These are phyloP conservation scores for Budorcas taxicolor DNA, from an alignment of 2,113 vertebrate species.

Conservation along the genomic window DNA sequence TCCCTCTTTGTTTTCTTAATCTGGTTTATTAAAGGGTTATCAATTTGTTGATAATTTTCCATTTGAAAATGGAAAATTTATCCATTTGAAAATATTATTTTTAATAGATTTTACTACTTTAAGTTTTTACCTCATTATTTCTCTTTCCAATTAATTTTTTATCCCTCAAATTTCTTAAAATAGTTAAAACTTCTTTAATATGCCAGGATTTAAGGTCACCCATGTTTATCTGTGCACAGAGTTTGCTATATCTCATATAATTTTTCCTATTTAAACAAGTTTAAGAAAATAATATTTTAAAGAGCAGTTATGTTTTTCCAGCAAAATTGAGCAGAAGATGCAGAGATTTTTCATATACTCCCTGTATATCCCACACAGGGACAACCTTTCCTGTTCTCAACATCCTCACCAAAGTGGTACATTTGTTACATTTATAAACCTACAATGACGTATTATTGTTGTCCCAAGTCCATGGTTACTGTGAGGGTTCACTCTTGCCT, in stretches of 20 bases:
- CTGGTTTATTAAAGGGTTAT: not conserved
- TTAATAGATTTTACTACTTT: not conserved
- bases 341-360: not conserved
- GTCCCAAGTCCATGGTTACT: not conserved
- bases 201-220: not conserved
- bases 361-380: not conserved
- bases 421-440: not conserved
- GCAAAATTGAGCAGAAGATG: not conserved
- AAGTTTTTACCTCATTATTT: not conserved
- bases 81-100: not conserved
- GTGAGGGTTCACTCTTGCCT: not conserved
- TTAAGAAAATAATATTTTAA: not conserved
- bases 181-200: not conserved
- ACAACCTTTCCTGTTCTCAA: not conserved
- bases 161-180: not conserved
- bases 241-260: not conserved
- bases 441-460: not conserved
- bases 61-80: not conserved
- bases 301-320: not conserved
- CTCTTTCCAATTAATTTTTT: not conserved
- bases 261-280: not conserved
- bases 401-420: not conserved
- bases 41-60: not conserved
- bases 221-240: not conserved
- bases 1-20: not conserved